Evolutionary conservation across 2,113 vertebrate genomes (phyloP).

Genomic region (Orthonyx spaldingii): DNA sequence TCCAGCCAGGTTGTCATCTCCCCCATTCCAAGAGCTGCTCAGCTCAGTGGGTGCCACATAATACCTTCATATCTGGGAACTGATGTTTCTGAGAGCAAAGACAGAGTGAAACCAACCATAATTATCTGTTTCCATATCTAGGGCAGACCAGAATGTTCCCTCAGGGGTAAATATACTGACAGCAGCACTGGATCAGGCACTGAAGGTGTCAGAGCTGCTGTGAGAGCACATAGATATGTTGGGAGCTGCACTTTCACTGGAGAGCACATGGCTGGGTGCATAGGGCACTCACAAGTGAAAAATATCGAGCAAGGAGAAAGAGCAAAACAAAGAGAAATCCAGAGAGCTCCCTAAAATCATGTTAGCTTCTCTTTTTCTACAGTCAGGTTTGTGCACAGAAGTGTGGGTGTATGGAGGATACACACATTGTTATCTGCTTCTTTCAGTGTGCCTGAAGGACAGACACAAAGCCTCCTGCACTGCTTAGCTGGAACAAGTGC

Average conservation of each 20-base stretch:
- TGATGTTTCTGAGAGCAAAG: not conserved
- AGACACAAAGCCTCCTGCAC: not conserved
- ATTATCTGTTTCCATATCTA: not conserved
- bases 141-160: not conserved
- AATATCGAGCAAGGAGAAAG: not conserved
- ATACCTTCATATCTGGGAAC: not conserved
- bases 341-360: not conserved
- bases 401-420: not conserved
- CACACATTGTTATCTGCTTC: not conserved
- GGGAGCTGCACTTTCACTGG: not conserved
- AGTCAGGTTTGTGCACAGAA: not conserved
- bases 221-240: not conserved
- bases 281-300: not conserved
- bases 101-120: not conserved
- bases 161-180: too few species aligned
- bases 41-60: not conserved
- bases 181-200: not conserved
- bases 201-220: not conserved
- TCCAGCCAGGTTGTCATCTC: not conserved
- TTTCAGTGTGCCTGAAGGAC: not conserved
- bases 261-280: not conserved
- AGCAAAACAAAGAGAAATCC: not conserved
- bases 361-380: not conserved
- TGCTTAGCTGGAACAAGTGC: not conserved
- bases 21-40: not conserved